phyloP scores from a whole-genome alignment of 2,888 invertebrate genomes.

The Stegophylla sp. region DNA sequence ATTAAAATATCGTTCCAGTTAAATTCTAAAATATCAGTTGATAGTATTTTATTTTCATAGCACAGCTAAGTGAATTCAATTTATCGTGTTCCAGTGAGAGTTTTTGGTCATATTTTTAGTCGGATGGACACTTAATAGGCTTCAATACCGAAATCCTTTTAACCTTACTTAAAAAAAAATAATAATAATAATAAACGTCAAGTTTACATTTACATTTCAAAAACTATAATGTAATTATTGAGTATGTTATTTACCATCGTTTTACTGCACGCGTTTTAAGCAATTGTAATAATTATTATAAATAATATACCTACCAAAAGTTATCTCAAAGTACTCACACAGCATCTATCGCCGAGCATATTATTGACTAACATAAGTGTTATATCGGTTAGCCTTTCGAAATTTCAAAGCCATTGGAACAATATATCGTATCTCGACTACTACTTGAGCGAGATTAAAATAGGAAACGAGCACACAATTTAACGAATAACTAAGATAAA shows the following conservation, averaged over 20 bases:
- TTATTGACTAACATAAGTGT: not conserved
- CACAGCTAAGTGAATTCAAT: not conserved
- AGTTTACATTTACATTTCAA: not conserved
- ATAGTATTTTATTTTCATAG: not conserved
- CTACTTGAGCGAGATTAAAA: not conserved
- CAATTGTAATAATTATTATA: conserved; percentile 32
- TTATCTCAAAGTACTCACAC: conserved; percentile 8
- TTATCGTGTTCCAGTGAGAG: not conserved
- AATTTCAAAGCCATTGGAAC: conserved; percentile 31
- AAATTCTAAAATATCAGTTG: not conserved
- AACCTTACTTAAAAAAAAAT: conserved; percentile 5
- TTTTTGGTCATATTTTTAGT: conserved; percentile 5
- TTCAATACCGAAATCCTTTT: conserved; percentile 30
- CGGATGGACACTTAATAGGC: not conserved
- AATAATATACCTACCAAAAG: conserved; percentile 5
- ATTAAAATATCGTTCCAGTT: too few species aligned
- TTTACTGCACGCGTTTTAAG: conserved; percentile 9
- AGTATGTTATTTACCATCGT: conserved; percentile 7
- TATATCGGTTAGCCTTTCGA: conserved; percentile 34
- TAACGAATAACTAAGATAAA: conserved; percentile 31
- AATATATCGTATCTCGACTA: not conserved
- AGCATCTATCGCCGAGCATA: conserved; percentile 21
- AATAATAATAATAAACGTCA: too few species aligned
- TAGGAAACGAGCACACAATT: conserved; percentile 37
- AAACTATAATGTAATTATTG: not conserved